Evolutionary conservation across 2,888 invertebrate genomes (phyloP).

Genomic region (Biston betularia): DNA sequence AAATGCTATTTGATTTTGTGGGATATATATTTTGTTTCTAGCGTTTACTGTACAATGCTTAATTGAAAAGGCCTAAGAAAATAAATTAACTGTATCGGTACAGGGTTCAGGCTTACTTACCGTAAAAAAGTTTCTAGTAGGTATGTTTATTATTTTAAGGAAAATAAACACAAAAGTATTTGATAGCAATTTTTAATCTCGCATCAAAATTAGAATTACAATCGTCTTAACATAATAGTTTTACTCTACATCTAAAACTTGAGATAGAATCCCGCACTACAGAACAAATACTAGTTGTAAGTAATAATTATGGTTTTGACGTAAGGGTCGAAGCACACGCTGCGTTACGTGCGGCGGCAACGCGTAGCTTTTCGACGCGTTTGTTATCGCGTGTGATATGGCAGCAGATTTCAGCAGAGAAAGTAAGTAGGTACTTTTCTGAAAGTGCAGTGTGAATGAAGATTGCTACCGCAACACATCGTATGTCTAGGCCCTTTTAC

Average conservation of each 20-base stretch:
- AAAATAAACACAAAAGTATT: conserved; percentile 42
- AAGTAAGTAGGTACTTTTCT: not conserved
- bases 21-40: too few species aligned
- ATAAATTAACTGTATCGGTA: too few species aligned
- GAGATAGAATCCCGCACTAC: conserved; percentile 71
- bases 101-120: too few species aligned
- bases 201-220: conserved; percentile 65
- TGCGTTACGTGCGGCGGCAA: not conserved
- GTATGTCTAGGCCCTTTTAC: not conserved
- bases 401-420: not conserved
- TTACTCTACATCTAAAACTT: conserved; percentile 53
- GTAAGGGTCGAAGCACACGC: not conserved
- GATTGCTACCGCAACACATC: not conserved
- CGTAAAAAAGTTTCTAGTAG: too few species aligned
- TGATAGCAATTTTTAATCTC: conserved; percentile 75
- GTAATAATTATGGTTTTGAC: not conserved
- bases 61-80: too few species aligned
- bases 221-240: conserved; percentile 59
- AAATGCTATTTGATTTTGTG: too few species aligned
- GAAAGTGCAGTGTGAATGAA: not conserved
- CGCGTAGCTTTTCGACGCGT: not conserved
- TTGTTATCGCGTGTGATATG: not conserved
- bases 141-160: conserved; percentile 2
- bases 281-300: conserved; percentile 45
- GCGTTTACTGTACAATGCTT: too few species aligned